Evolutionary conservation across 2,888 invertebrate genomes (phyloP).

Genomic region (Pollenia griseotomentosa): DNA sequence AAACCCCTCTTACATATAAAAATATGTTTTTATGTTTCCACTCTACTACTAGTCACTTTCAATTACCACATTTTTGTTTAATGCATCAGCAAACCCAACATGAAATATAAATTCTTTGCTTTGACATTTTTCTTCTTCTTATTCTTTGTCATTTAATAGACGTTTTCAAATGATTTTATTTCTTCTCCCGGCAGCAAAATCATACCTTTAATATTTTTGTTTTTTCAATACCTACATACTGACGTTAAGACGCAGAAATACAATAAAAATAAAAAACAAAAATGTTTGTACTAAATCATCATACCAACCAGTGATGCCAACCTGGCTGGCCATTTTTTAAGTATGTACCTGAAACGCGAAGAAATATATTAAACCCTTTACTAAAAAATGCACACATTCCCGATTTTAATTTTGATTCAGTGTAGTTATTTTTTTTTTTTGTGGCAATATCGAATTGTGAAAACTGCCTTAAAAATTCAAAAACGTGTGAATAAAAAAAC

Average conservation of each 20-base stretch:
- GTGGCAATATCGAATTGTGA: no score
- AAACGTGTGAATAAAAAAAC: no score
- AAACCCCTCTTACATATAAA: no score
- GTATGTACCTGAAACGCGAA: no score
- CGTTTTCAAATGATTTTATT: constrained; percentile 38
- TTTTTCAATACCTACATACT: not conserved
- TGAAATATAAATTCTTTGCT: constrained; percentile 13
- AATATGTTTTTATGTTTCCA: not conserved
- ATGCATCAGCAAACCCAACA: constrained; percentile 11
- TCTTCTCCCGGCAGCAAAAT: constrained; percentile 31
- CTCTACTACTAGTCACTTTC: constrained; percentile 16
- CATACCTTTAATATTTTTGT: constrained; percentile 29
- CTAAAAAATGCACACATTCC: no score
- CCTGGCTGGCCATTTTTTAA: no score
- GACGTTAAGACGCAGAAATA: constrained; percentile 29
- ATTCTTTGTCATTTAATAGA: constrained; percentile 50
- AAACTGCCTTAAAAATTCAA: no score
- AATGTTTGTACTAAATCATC: constrained; percentile 15
- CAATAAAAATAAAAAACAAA: constrained; percentile 21
- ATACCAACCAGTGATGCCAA: no score
- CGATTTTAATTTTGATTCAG: no score
- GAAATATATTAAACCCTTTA: no score
- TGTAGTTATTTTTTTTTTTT: no score
- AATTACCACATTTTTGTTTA: constrained; percentile 26
- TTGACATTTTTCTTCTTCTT: not conserved